A percentile compares a stretch with the other conserved stretches of the same genome.
Evolutionary conservation across 2,888 invertebrate genomes (phyloP).

Genomic region (Resseliella maxima): DNA sequence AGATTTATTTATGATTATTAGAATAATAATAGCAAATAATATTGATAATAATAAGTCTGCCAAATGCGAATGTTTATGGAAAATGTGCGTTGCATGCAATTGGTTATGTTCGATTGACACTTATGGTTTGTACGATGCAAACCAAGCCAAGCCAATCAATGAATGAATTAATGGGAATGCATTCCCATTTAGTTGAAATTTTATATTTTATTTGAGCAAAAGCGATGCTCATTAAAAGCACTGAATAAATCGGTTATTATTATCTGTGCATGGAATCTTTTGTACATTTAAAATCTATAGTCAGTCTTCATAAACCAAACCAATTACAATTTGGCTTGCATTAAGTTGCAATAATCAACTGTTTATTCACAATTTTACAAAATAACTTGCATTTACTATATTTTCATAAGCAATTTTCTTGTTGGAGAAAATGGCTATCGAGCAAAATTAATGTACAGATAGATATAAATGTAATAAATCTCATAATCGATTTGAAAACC

Average conservation of each 20-base stretch:
- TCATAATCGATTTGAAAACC: conserved; percentile 28
- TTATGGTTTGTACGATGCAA: not conserved
- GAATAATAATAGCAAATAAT: conserved; percentile 28
- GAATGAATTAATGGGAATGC: not conserved
- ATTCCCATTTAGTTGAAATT: not conserved
- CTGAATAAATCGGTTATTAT: conserved; percentile 14
- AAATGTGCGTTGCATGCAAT: not conserved
- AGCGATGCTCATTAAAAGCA: conserved; percentile 3
- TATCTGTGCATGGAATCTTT: not conserved
- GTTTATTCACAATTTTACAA: not conserved
- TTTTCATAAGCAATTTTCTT: not conserved
- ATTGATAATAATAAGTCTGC: conserved; percentile 4
- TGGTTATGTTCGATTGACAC: not conserved
- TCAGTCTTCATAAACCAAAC: not conserved
- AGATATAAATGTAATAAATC: conserved; percentile 17
- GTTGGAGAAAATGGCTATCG: not conserved
- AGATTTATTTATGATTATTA: conserved; percentile 46
- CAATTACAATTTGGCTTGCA: not conserved
- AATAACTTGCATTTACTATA: not conserved
- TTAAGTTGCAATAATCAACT: too few species aligned
- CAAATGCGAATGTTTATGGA: conserved; percentile 31
- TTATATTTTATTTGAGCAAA: conserved; percentile 5
- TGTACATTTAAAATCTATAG: too few species aligned
- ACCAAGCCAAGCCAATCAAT: not conserved
- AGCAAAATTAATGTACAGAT: not conserved